Evolutionary conservation across 2,888 invertebrate species (phyloP), one percentile per base, ranked within the genome.

Genomic region (Apantesis nais): DNA sequence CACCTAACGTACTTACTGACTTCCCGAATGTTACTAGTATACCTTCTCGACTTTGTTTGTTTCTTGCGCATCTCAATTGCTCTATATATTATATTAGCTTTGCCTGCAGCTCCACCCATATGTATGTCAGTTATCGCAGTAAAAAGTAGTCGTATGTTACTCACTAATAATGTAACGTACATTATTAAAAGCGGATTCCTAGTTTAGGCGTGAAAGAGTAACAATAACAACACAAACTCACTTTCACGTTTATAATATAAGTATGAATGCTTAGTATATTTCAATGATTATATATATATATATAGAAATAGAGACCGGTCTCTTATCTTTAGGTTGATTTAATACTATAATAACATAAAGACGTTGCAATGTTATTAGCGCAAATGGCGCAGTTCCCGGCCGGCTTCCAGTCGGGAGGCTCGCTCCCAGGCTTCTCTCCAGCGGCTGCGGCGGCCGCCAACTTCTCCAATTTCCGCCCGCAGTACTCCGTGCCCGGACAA

Each of bases 391-490:
- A 97, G 94, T 98, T 98, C 92, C 98, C 98, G 37, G 95, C 96
- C 81, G 98, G 98, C 73, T 98, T 98, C 93, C 97, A 97, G 86
- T 93, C 96, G 55, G 96, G 97, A 80, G 97, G 97, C 63, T 89
- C 96, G 73, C 93, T 97, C 87, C 96, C 97, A 19, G 97, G 97
- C 66, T 97, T 97, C 92, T 91, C 96, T 44, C 95, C 96, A 65
- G 93, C 96, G 41, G 96, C 97, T 41, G 97, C 97, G 37, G 96
- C 97, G 52, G 97, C 97, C 70, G 97, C 97, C 62, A 98, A 97
- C 94, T 98, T 98, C 93, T 97, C 97, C 83, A 97, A 97, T 92
- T 98, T 98, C 96, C 96, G 98, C 93, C 98, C 98, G 88, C 98
- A 98, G 96, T 98, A 97, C 91, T 95, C 95, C 76, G 95, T 95